Base-by-base conservation (phyloP, 2,797 vertebrate species). In the Cirrhinus mrigala region DNA sequence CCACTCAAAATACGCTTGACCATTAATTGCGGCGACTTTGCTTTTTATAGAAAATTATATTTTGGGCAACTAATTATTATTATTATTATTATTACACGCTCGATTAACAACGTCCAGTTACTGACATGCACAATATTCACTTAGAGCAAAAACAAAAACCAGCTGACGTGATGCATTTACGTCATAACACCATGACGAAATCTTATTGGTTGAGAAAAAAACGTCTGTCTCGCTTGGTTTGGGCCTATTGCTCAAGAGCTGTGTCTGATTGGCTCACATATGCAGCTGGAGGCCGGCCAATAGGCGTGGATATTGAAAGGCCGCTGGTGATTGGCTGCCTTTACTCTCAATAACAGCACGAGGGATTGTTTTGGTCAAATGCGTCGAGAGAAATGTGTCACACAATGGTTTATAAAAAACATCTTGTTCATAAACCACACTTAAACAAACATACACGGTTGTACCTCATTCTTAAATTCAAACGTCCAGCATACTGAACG, bases 351-450 rank as follows among this genome's bases (percentile, higher is more conserved):
- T 52, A 64, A 64, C 56, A 68, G 48, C 82, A 77, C 60, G 60
- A 77, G 82, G 73, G 14, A 7, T 76, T 76, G 82, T 83, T 83
- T 40, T 76, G 71, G 29, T 83, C 11, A 20, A 71, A 29, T 14
- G 33, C 33, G n/a, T 82, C 33, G n/a, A 20, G 22, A 6, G 40
- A 33, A 58, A 54, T 20, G 11, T 62, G 1, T 6, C 16, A 44
- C 11, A 10, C 18, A 8, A 24, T 8, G 40, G 6, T 0, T 24
- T 1, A 50, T 48, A 52, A 50, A 44, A 16, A 29, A 29, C 46
- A 29, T 33, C 0, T 33, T 12, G 48, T 33, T 52, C 2, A 75
- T 22, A 54, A 52, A 54, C 20, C 18, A 22, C 27, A 6, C 18
- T 54, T 29, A 50, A 73, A 44, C 22, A 24, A n/a, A 46, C 4